A percentile compares a stretch with the other conserved stretches of the same genome.
These are phyloP conservation scores for Gnathonemus echidnorhynchus DNA, from an alignment of 2,113 vertebrate species.

Conservation along the genomic window DNA sequence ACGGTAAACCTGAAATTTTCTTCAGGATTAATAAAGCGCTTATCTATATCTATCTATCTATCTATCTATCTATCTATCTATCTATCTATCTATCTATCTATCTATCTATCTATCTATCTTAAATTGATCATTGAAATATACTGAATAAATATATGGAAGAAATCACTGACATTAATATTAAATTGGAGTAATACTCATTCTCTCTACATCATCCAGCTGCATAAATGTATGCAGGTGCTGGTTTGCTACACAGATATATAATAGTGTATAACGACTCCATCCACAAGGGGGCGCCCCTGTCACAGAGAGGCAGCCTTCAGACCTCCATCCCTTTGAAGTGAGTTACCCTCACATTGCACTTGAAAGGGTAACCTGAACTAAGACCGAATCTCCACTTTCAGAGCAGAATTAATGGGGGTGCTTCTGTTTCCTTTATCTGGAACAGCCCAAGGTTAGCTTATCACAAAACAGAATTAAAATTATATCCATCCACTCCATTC, in stretches of 20 bases:
- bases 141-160: neutral
- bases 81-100: too few relatives aligned
- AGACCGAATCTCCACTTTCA: neutral
- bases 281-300: neutral
- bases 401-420: neutral
- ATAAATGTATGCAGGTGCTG: neutral
- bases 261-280: neutral
- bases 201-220: neutral
- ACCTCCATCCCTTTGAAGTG: neutral
- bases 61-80: neutral
- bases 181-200: neutral
- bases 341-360: neutral
- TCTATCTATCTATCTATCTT: neutral
- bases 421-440: neutral
- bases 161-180: neutral
- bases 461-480: neutral
- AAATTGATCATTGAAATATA: neutral
- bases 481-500: neutral
- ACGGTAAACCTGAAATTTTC: neutral
- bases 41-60: neutral
- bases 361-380: neutral
- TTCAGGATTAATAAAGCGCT: neutral
- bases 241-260: neutral
- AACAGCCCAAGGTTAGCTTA: neutral
- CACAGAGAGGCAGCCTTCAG: neutral